Conservation (phyloP, 2,888 invertebrate genomes). For the Cetonia aurata region DNA sequence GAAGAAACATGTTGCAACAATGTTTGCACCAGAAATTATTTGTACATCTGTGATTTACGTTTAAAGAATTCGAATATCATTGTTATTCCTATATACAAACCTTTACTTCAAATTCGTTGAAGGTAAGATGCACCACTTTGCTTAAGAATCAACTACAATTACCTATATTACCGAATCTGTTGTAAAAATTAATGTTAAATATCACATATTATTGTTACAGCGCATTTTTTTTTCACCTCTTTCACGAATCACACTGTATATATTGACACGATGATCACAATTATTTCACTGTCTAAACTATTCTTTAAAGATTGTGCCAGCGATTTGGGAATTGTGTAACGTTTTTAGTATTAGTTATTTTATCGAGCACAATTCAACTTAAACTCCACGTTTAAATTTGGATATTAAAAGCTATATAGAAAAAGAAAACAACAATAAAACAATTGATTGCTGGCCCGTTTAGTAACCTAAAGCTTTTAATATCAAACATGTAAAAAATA, state of each 20-base stretch:
- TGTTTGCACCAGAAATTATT: slow-evolving; percentile 1
- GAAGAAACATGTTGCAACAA: not conserved
- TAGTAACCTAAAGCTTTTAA: slow-evolving; percentile 11
- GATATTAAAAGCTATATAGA: slow-evolving; percentile 18
- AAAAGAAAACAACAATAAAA: not conserved
- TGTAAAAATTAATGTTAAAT: slow-evolving; percentile 19
- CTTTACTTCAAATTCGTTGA: not conserved
- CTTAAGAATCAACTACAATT: no score
- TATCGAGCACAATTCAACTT: not conserved
- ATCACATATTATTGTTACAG: slow-evolving; percentile 13
- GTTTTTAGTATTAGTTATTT: not conserved
- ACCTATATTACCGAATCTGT: slow-evolving; percentile 11
- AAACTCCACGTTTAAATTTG: not conserved
- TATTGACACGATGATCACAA: slow-evolving; percentile 25
- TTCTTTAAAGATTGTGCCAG: not conserved
- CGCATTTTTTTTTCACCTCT: no score
- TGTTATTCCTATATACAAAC: slow-evolving; percentile 17
- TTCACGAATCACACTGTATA: slow-evolving; percentile 36
- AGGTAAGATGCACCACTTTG: slow-evolving; percentile 20
- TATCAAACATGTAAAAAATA: slow-evolving; percentile 17
- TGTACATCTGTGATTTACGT: not conserved
- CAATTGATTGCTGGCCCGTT: not conserved
- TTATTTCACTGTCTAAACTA: not conserved
- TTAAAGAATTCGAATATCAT: slow-evolving; percentile 32
- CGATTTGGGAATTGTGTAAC: not conserved